A percentile compares a stretch with the other conserved stretches of the same genome.
Conservation (phyloP, 2,113 vertebrate species). For the Polypterus bichir region DNA sequence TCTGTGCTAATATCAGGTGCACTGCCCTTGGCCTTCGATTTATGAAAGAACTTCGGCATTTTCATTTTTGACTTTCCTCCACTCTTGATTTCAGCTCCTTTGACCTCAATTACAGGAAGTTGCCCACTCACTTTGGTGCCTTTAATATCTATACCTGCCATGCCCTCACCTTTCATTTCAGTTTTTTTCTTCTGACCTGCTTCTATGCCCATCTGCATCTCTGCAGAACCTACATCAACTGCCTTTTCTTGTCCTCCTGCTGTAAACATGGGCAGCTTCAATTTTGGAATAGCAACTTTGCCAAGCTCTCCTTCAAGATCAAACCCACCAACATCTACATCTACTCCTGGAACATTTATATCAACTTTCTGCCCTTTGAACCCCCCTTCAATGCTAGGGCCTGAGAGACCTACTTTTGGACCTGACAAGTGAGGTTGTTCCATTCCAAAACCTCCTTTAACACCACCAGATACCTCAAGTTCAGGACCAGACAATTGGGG, state of each 20-base stretch:
- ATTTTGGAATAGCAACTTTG: conserved; percentile 50
- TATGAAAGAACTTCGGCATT: conserved; percentile 80
- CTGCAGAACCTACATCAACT: conserved; percentile 44
- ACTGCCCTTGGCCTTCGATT: conserved; percentile 61
- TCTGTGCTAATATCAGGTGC: conserved; percentile 33
- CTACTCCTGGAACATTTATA: conserved; percentile 19
- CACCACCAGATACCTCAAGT: not conserved
- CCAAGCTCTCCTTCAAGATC: conserved; percentile 23
- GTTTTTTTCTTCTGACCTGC: not conserved
- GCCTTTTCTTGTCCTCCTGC: conserved; percentile 41
- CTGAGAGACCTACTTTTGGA: not conserved
- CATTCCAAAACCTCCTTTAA: not conserved
- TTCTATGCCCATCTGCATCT: not conserved
- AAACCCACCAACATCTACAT: conserved; percentile 25
- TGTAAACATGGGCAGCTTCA: conserved; percentile 50
- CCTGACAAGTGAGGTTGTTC: not conserved
- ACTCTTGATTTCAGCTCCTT: conserved; percentile 49
- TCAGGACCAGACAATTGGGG: conserved; percentile 1
- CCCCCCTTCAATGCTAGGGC: not conserved
- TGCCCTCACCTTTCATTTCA: conserved; percentile 16
- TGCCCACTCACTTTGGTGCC: conserved; percentile 27
- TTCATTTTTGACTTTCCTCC: conserved; percentile 68
- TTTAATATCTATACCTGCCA: conserved; percentile 22
- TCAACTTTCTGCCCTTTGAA: not conserved
- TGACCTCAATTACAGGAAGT: conserved; percentile 37